Base-by-base conservation (phyloP, 2,888 invertebrate genomes). In the Aplocera efformata region DNA sequence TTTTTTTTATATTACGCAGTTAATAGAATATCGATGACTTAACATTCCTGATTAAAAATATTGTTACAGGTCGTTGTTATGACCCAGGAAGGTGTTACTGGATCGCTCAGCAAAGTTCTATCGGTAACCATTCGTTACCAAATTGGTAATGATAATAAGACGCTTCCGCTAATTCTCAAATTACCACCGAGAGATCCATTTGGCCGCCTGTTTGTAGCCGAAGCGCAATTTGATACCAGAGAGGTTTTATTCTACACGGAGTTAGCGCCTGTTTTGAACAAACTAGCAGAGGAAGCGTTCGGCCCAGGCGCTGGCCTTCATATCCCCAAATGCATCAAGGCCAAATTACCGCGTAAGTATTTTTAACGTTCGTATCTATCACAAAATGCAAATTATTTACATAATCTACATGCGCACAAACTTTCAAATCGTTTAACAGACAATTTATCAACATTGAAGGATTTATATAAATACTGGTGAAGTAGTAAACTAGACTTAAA, bases 241-340 rank as follows among this genome's bases (percentile, higher is more conserved):
- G 95, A 95, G 79, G 94, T 95, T 60, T 91, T 94, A 53, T 95
- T 95, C 80, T 95, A 95, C 70, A 94, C 94, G 0, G 92, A 94
- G 88, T 92, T 94, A 61, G 90, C 89, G 6, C 88, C 94, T 85
- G 92, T 93, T 9, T 89, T 94, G 20, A 93, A 94, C 3, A 92
- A 92, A 61, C 70, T 94, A 51, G 90, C 92, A 50, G 88, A 89
- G 10, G 93, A 94, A 59, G 78, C 76, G 0, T 52, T 82, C 20
- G 88, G 89, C 1, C 79, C 80, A 17, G 82, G 71, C 3, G 56
- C 67, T 36, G 83, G 84, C 1, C 54, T 86, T 42, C 86, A 90
- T 24, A 80, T 92, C 33, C 83, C 83, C 38, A 83, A 91, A 59
- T 92, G 93, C 35, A 91, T 94, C 25, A 94, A 94, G 26, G 90